Base-by-base conservation (phyloP, 2,888 invertebrate species). In the Ecliptopera silaceata region DNA sequence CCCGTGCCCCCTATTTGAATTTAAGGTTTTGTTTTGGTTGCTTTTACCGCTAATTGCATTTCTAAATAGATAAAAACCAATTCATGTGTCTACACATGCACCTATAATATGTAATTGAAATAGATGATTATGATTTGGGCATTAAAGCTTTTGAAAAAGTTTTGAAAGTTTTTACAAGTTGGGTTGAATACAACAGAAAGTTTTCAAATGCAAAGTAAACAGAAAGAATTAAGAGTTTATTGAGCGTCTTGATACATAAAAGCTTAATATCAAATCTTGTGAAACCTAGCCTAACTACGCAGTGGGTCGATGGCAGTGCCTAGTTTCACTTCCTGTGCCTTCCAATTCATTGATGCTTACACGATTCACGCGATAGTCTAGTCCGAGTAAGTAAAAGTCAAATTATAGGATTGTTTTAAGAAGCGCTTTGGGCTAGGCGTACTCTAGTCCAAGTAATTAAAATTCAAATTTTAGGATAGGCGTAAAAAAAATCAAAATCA, bases 251-350 rank as follows among this genome's bases (percentile, higher is more conserved):
- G 39, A 59, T 55, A 32, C 18, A 46, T 39, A 45, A 45, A 12
- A 59, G 59, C 56, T 62, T 55, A 62, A 57, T 55, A 56, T 59
- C 48, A 53, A 57, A 61, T 62, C 66, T 73, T 70, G 77, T 74
- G 73, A 72, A 70, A 69, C 65, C 64, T 61, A 68, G 58, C 55
- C 45, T 63, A 1, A 26, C 8, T 26, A 59, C 50, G 38, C 49
- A 46, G 63, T 67, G 60, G 57, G 65, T 66, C 71, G 68, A 66
- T 43, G 46, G 65, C 67, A 57, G 67, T 66, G 67, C 66, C 72
- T 64, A 68, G 75, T 82, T 82, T 79, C 78, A 77, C 79, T 81
- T 82, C 82, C 82, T 75, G 75, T 70, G 68, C 70, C 69, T 73
- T 70, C 62, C 65, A 71, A 74, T 69, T 65, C 67, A 71, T 69